Evolutionary conservation across 2,888 invertebrate species (phyloP).

Genomic region (Amblyteles armatorius): DNA sequence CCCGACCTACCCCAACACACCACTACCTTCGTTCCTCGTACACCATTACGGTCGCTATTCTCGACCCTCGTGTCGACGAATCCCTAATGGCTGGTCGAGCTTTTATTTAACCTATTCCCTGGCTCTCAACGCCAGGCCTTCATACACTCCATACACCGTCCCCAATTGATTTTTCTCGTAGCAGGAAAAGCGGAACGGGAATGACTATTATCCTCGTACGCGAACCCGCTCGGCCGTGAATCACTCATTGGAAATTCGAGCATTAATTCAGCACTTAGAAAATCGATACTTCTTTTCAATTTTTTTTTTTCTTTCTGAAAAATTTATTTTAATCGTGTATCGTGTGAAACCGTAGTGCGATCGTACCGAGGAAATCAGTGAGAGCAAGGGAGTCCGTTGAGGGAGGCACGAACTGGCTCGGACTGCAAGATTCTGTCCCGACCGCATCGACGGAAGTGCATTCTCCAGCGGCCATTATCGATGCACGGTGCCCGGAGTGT

Average conservation of each 20-base stretch:
- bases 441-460: not conserved
- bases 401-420: not conserved
- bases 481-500: slow-evolving; percentile 27
- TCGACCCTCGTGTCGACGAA: slow-evolving; percentile 53
- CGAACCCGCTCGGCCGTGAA: slow-evolving; percentile 33
- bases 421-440: slow-evolving; percentile 2
- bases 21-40: slow-evolving; percentile 33
- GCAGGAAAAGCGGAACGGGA: slow-evolving; percentile 18
- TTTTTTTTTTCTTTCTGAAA: not conserved
- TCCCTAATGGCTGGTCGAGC: slow-evolving; percentile 66
- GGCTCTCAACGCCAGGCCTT: slow-evolving; percentile 21
- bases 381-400: not conserved
- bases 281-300: not conserved
- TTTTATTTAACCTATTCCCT: slow-evolving; percentile 65
- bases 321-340: not conserved
- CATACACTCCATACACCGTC: slow-evolving; percentile 31
- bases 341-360: not conserved
- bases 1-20: slow-evolving; percentile 47
- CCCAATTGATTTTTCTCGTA: slow-evolving; percentile 67
- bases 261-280: slow-evolving; percentile 25
- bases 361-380: no score
- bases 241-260: slow-evolving; percentile 42
- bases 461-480: slow-evolving; percentile 44
- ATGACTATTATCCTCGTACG: slow-evolving; percentile 29
- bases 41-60: slow-evolving; percentile 54